Evolutionary conservation across 1,140 invertebrate genomes (phyloP).

Genomic region (Drosophila ohnishii): DNA sequence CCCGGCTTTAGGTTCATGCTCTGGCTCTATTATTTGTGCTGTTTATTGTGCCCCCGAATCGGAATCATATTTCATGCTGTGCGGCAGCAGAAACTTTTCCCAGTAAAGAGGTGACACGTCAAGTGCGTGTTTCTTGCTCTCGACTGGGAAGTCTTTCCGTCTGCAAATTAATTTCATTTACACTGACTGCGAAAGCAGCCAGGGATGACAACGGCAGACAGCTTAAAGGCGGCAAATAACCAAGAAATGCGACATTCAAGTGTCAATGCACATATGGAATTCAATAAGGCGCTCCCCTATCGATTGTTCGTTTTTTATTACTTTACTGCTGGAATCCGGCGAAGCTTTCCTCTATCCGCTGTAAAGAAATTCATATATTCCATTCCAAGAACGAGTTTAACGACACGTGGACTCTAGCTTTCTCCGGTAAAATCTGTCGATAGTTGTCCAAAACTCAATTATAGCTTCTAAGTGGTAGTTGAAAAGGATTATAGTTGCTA

Average conservation of each 20-base stretch:
- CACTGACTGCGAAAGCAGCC: slow-evolving; percentile 8
- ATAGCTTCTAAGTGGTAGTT: neutral
- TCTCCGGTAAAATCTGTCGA: slow-evolving; percentile 4
- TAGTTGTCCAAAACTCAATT: slow-evolving; percentile 18
- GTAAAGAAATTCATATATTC: slow-evolving; percentile 18
- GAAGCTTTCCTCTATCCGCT: slow-evolving; percentile 9
- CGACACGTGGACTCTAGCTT: slow-evolving; percentile 9
- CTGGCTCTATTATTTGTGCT: slow-evolving; percentile 38
- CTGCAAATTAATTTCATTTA: slow-evolving; percentile 53
- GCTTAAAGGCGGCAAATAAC: neutral
- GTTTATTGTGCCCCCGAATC: slow-evolving; percentile 35
- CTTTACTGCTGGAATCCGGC: neutral
- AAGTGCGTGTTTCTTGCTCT: slow-evolving; percentile 26
- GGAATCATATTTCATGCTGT: slow-evolving; percentile 35
- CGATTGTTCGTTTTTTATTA: slow-evolving; percentile 11
- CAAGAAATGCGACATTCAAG: slow-evolving; percentile 13
- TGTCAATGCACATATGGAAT: slow-evolving; percentile 15
- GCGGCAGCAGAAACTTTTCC: slow-evolving; percentile 23
- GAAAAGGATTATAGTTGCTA: slow-evolving; percentile 16
- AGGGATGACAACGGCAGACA: slow-evolving; percentile 17
- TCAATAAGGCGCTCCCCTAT: slow-evolving; percentile 15
- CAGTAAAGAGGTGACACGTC: slow-evolving; percentile 34
- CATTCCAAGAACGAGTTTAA: neutral
- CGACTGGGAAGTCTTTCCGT: slow-evolving; percentile 28
- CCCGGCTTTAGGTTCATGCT: slow-evolving; percentile 13